These are phyloP conservation scores for Porites lobata DNA, from an alignment of 92 coral and sea anemone species.

Conservation along the genomic window DNA sequence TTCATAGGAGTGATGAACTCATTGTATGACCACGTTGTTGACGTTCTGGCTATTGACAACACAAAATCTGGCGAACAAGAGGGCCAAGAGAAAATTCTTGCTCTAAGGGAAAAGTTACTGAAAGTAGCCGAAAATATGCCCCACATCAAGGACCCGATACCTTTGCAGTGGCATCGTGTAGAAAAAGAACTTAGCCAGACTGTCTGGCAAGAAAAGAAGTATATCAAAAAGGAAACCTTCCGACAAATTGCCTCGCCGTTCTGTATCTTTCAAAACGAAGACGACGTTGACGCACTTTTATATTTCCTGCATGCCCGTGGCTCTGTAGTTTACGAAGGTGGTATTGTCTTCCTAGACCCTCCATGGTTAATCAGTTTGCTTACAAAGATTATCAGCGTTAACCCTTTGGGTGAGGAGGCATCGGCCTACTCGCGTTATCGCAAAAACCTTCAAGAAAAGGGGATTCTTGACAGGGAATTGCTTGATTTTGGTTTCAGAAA, in stretches of 20 bases:
- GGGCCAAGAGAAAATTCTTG: not conserved
- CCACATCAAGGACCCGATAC: not conserved
- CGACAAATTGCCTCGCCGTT: not conserved
- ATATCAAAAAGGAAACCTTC: not conserved
- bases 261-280: not conserved
- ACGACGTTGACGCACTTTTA: not conserved
- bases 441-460: not conserved
- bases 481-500: not conserved
- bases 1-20: too few relatives aligned
- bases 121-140: not conserved
- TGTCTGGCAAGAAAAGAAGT: not conserved
- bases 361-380: slow-evolving; percentile 1
- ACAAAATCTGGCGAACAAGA: not conserved
- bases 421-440: not conserved
- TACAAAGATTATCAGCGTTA: not conserved
- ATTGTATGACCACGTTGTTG: too few relatives aligned
- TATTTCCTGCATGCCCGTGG: slow-evolving; percentile 13
- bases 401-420: not conserved
- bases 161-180: slow-evolving; percentile 1
- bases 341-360: slow-evolving; percentile 4
- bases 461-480: not conserved
- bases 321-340: not conserved
- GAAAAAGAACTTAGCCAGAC: not conserved
- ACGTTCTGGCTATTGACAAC: not conserved
- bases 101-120: not conserved